Evolutionary conservation across 2,113 vertebrate genomes (phyloP), one percentile per base, ranked within the genome.

Genomic region (Cinclus cinclus): DNA sequence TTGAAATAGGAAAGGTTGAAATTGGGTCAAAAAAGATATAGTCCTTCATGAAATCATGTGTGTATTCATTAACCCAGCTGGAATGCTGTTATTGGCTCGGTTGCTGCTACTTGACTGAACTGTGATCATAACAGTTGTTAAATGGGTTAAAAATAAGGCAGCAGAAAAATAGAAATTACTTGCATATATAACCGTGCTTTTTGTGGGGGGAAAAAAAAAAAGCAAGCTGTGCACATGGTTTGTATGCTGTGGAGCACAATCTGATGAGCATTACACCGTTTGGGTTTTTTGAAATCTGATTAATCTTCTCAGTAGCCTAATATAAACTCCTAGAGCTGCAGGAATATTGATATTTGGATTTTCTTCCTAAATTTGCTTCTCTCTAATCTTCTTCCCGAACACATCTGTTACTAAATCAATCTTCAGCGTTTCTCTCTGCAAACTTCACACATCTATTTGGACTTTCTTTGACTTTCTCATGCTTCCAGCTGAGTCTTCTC

Each of bases 71-170:
- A 96, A 94, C 94, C 63, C 89, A 90, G 89, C 80, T 92, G 91
- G 76, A 89, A 75, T 31, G 87, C 86, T 76, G 65, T 41, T 92
- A 69, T 21, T 94, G 89, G 73, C 81, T 92, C 2, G 0, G 67
- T 12, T 70, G 92, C 74, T 92, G 91, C 84, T 84, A 85, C 89
- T 94, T 69, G 68, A 94, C 84, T 89, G 91, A 95, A 77, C 74
- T 68, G 92, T 92, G 89, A 95, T 95, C 83, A 92, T 94, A 95
- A 95, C 94, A 87, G 75, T 90, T 86, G 83, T 89, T 87, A 95
- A 97, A 95, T 49, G 88, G 83, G 88, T 93, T 96, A 96, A 94
- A 95, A 95, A 95, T 82, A 94, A 92, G 87, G 83, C 90, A 95
- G 94, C 77, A 93, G 86, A 71, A 90, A 95, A 92, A 92, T 44